Base-by-base conservation (phyloP, 2,888 invertebrate genomes). In the Nomada fabriciana region DNA sequence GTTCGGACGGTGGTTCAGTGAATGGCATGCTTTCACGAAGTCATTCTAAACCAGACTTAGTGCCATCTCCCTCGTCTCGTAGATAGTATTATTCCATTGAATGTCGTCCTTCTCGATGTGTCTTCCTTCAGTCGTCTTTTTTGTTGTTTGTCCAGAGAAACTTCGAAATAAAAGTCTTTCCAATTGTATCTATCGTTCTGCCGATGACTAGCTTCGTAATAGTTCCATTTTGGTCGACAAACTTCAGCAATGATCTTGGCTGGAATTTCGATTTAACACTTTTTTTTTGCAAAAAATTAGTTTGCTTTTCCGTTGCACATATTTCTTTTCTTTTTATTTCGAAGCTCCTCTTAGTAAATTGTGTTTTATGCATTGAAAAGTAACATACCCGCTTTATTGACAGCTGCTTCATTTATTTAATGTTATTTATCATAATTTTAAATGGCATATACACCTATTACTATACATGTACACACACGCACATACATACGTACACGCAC, bases 1-100 rank as follows among this genome's bases (percentile, higher is more conserved):
- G 90, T 74, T 92, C 92, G 5, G 93, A 93, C 55, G 89, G 90
- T 59, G 88, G 88, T 77, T 90, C 91, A 47, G 79, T 91, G 18
- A 91, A 90, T 77, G 90, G 90, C 77, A 91, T 89, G 82, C 87
- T 93, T 64, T 84, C 91, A 50, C 89, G 92, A 82, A 89, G 88
- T 82, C 86, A 82, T 69, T 89, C 90, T 70, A 89, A 88, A 64
- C 88, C 91, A 60, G 90, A 89, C 75, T 81, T 89, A 74, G 72
- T 89, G 36, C 88, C 90, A 67, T 84, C 91, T 68, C 89, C 88
- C 53, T 67, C 86, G 65, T 76, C 89, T 81, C 90, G 91, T 90
- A 92, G 90, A 90, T 92, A 90, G 85, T 87, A 65, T 63, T 74
- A 50, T 47, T 64, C 57, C 47, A 13, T 10, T 47, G 47, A 15